These are phyloP conservation scores for Ptilodon capucinus DNA, from an alignment of 2,888 invertebrate genomes.

Conservation along the genomic window DNA sequence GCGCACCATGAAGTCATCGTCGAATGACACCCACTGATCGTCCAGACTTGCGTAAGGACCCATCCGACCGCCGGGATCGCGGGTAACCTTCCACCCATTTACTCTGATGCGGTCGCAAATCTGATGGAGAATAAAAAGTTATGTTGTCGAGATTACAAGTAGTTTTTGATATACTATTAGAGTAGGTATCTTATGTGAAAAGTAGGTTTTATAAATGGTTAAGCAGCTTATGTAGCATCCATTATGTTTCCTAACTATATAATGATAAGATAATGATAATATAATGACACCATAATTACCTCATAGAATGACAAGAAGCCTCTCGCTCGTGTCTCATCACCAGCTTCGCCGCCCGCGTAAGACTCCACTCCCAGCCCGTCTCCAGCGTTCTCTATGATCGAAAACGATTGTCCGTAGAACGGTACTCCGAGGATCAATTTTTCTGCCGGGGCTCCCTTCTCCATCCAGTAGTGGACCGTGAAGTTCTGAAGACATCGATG, in stretches of 20 bases:
- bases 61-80: slow-evolving; percentile 90
- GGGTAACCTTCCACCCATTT: slow-evolving; percentile 89
- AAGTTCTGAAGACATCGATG: slow-evolving; percentile 85
- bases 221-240: too few species aligned
- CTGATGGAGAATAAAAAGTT: slow-evolving; percentile 56
- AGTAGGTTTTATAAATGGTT: too few species aligned
- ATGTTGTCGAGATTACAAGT: too few species aligned
- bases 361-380: slow-evolving; percentile 88
- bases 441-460: slow-evolving; percentile 88
- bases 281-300: too few species aligned
- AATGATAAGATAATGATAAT: too few species aligned
- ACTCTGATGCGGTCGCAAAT: slow-evolving; percentile 91
- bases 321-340: slow-evolving; percentile 92
- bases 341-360: slow-evolving; percentile 94
- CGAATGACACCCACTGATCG: slow-evolving; percentile 97
- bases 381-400: slow-evolving; percentile 85
- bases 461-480: slow-evolving; percentile 93
- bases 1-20: slow-evolving; percentile 91
- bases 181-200: too few species aligned
- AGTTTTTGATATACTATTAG: too few species aligned
- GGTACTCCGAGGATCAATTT: slow-evolving; percentile 94
- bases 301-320: slow-evolving; percentile 96
- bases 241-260: too few species aligned
- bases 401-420: slow-evolving; percentile 95
- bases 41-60: slow-evolving; percentile 93